phyloP scores from a whole-genome alignment of 2,113 vertebrate species.

The Empidonax traillii region DNA sequence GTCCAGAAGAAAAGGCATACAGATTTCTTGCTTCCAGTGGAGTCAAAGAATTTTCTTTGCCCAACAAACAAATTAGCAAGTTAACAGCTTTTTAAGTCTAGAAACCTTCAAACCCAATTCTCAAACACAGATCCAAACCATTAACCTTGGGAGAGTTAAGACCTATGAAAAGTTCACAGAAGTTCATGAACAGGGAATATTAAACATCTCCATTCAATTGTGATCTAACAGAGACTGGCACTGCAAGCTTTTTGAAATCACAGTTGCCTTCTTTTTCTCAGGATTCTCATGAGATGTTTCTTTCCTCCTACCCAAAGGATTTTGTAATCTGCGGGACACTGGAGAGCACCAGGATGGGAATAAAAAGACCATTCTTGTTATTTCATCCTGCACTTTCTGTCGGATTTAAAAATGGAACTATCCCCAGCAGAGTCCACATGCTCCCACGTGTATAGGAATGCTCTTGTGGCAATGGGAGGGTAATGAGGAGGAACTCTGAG shows the following conservation, averaged over 20 bases:
- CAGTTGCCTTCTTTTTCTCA: conserved; percentile 30
- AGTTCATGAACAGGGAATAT: conserved; percentile 51
- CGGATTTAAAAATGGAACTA: not conserved
- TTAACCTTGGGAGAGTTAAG: conserved; percentile 34
- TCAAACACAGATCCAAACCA: not conserved
- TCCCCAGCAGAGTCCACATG: not conserved
- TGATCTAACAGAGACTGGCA: conserved; percentile 52
- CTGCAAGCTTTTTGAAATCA: conserved; percentile 40
- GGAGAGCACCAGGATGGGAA: not conserved
- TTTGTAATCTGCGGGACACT: not conserved
- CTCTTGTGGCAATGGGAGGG: not conserved
- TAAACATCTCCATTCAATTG: conserved; percentile 33
- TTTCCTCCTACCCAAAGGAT: not conserved
- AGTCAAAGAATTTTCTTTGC: conserved; percentile 12
- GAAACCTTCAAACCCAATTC: not conserved
- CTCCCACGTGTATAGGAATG: not conserved
- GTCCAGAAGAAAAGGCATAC: conserved; percentile 7
- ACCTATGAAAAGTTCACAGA: conserved; percentile 22
- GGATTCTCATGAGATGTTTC: conserved; percentile 26
- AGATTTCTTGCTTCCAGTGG: not conserved
- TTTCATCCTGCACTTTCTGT: not conserved
- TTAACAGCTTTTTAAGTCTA: conserved; percentile 20
- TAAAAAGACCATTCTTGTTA: not conserved
- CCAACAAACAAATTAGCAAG: not conserved
- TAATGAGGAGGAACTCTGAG: not conserved